Evolutionary conservation across 2,888 invertebrate species (phyloP).

Genomic region (Prostheceraeus crozeri): DNA sequence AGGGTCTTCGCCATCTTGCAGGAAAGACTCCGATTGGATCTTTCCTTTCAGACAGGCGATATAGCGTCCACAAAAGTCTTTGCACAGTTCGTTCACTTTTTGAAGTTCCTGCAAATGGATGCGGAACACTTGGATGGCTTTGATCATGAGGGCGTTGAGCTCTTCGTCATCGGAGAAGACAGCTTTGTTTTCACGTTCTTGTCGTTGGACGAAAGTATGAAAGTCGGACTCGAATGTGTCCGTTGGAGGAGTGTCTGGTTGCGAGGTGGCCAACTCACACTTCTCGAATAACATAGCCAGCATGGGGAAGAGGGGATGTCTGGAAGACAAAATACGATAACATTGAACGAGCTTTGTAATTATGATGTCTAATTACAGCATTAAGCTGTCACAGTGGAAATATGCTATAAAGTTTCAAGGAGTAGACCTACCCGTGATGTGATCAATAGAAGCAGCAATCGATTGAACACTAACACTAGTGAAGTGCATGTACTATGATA

Average conservation of each 20-base stretch:
- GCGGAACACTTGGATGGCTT: slow-evolving; percentile 77
- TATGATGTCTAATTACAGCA: too few relatives aligned
- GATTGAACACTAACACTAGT: too few relatives aligned
- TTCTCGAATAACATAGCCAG: slow-evolving; percentile 55
- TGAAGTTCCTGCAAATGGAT: slow-evolving; percentile 84
- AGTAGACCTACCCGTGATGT: too few relatives aligned
- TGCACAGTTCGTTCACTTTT: slow-evolving; percentile 85
- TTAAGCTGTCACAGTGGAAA: too few relatives aligned
- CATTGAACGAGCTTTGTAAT: too few relatives aligned
- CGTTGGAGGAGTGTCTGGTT: slow-evolving; percentile 46
- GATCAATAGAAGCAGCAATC: too few relatives aligned
- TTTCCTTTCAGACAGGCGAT: slow-evolving; percentile 74
- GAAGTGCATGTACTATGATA: too few relatives aligned
- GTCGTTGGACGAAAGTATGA: slow-evolving; percentile 75
- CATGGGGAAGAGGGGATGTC: slow-evolving; percentile 55
- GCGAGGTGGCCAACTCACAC: slow-evolving; percentile 53
- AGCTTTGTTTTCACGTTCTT: slow-evolving; percentile 74
- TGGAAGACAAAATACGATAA: too few relatives aligned
- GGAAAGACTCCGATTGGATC: slow-evolving; percentile 53
- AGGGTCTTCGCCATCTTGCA: too few relatives aligned
- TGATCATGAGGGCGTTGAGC: slow-evolving; percentile 63
- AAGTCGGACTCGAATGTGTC: slow-evolving; percentile 58
- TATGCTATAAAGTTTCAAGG: too few relatives aligned
- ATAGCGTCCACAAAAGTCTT: slow-evolving; percentile 86
- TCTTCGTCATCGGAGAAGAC: slow-evolving; percentile 67